Evolutionary conservation across 2,888 invertebrate genomes (phyloP).

Genomic region (Caenorhabditis japonica): DNA sequence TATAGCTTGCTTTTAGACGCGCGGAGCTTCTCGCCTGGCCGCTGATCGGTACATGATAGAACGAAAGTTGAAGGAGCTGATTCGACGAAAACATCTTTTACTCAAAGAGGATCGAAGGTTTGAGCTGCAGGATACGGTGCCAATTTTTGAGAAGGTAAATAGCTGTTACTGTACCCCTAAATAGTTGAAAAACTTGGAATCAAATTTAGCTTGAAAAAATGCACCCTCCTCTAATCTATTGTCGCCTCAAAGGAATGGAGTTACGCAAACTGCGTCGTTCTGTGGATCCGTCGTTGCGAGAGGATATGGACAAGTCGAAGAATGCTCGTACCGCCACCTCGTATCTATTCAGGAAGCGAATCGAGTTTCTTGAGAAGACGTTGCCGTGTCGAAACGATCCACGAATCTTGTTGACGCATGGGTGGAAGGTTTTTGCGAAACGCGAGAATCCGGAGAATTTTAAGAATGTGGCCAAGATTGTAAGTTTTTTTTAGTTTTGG

Average conservation of each 20-base stretch:
- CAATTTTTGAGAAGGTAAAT: slow-evolving; percentile 13
- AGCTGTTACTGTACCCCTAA: no score
- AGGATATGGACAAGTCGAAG: no score
- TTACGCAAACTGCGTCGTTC: slow-evolving; percentile 11
- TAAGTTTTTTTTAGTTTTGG: slow-evolving; percentile 11
- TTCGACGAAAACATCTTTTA: slow-evolving; percentile 9
- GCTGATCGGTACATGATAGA: slow-evolving; percentile 7
- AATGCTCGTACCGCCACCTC: not conserved
- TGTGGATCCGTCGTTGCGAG: not conserved
- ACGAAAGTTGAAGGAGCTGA: slow-evolving; percentile 24
- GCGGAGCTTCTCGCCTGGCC: not conserved
- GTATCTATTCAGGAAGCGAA: slow-evolving; percentile 20
- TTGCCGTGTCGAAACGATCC: slow-evolving; percentile 33
- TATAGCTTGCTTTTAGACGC: slow-evolving; percentile 8
- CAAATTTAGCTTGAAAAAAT: slow-evolving; percentile 23
- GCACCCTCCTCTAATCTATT: slow-evolving; percentile 32
- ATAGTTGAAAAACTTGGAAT: no score
- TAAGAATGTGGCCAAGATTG: slow-evolving; percentile 20
- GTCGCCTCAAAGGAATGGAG: slow-evolving; percentile 31
- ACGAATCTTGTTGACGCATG: slow-evolving; percentile 8
- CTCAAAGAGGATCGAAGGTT: slow-evolving; percentile 12
- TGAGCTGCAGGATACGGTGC: slow-evolving; percentile 18
- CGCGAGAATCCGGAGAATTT: slow-evolving; percentile 17
- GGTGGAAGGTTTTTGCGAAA: slow-evolving; percentile 24
- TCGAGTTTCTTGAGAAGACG: slow-evolving; percentile 28